Conservation (phyloP, 2,113 vertebrate genomes). For the Phrynosoma platyrhinos region DNA sequence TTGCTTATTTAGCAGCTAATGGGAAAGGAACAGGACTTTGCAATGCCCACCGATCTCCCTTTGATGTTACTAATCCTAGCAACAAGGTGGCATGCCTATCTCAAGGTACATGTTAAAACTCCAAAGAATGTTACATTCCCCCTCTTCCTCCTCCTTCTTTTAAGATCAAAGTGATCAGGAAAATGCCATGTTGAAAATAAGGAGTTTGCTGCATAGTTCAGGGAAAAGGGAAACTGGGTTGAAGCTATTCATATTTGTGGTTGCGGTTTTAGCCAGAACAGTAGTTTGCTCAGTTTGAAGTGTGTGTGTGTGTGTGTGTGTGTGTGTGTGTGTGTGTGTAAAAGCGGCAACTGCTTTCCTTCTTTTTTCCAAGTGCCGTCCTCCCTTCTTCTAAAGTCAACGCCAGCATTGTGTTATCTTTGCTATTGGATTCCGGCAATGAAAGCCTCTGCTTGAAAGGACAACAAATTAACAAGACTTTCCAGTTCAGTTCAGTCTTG, state of each 20-base stretch:
- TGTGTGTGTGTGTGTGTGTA: too few relatives aligned
- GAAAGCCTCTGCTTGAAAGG: neutral
- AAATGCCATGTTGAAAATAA: neutral
- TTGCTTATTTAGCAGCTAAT: too few relatives aligned
- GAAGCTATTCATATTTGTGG: neutral
- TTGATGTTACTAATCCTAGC: too few relatives aligned
- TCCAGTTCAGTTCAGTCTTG: neutral
- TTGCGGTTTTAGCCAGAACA: neutral
- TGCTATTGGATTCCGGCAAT: neutral
- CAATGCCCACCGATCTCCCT: too few relatives aligned
- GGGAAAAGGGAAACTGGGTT: neutral
- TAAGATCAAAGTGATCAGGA: neutral
- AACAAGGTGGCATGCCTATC: too few relatives aligned
- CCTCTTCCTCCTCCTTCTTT: too few relatives aligned
- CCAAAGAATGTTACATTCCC: neutral
- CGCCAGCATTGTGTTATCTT: slow-evolving; percentile 20
- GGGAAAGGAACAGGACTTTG: too few relatives aligned
- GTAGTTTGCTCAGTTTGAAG: neutral
- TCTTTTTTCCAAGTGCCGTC: too few relatives aligned
- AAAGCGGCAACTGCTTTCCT: neutral
- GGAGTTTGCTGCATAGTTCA: neutral
- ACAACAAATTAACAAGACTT: neutral
- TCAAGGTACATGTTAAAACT: neutral
- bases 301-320: neutral
- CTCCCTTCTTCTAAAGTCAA: neutral